A percentile compares a stretch with the other conserved stretches of the same genome.
Evolutionary conservation across 2,797 vertebrate species (phyloP).

Genomic region (Delichon dasypus): DNA sequence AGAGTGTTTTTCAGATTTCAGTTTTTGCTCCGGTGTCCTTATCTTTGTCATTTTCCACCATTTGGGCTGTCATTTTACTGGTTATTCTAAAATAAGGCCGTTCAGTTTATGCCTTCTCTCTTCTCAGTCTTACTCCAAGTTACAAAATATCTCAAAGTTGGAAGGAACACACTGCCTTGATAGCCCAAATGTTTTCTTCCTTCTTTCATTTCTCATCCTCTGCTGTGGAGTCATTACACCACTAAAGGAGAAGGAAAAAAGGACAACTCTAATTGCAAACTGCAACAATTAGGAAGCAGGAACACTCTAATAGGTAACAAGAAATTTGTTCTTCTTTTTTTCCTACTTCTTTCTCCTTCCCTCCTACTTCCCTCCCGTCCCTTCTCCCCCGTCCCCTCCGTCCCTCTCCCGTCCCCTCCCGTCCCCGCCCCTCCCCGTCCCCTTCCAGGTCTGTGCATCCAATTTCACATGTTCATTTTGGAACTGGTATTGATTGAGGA

Average conservation of each 20-base stretch:
- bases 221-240: background rate
- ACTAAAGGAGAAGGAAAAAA: background rate
- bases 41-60: background rate
- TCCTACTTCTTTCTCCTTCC: background rate
- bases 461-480: background rate
- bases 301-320: background rate
- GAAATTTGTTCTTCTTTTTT: fast-evolving
- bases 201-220: background rate
- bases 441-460: background rate
- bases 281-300: background rate
- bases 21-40: background rate
- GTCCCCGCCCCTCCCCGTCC: fast-evolving
- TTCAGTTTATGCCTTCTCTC: background rate
- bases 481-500: background rate
- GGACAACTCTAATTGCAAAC: background rate
- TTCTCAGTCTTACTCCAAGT: background rate
- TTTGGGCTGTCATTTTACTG: background rate
- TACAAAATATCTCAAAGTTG: background rate
- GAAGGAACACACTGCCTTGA: background rate
- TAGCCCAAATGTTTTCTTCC: background rate
- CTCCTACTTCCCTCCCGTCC: fast-evolving
- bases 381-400: fast-evolving
- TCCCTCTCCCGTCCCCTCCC: too few species aligned
- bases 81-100: background rate
- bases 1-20: background rate